Percentiles rank a stretch among this genome's conserved stretches.
phyloP scores from a whole-genome alignment of 2,888 invertebrate species.

The Ormyrus pomaceus region DNA sequence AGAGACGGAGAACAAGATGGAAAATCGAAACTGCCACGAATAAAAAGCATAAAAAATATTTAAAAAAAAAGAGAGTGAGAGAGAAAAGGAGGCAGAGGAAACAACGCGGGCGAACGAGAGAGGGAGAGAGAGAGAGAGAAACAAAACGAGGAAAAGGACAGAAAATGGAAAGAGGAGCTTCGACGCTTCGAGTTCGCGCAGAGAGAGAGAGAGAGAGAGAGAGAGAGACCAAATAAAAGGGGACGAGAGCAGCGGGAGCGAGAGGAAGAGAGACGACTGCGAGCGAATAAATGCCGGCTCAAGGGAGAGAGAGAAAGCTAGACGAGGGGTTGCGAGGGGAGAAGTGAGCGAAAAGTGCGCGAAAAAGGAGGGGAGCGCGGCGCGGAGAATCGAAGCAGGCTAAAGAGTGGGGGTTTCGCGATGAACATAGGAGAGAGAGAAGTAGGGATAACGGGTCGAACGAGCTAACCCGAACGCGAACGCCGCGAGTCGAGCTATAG shows the following conservation, averaged over 20 bases:
- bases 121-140: not conserved
- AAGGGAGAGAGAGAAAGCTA: conserved; percentile 16
- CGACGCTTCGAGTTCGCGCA: conserved; percentile 3
- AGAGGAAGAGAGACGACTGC: conserved; percentile 52
- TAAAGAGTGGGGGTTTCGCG: conserved; percentile 10
- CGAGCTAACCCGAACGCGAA: conserved; percentile 73
- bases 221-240: conserved; percentile 50
- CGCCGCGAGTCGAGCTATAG: conserved; percentile 58
- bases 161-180: conserved; percentile 35
- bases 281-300: not conserved
- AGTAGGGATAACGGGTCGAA: conserved; percentile 72
- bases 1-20: conserved; percentile 41
- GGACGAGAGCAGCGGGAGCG: conserved; percentile 8
- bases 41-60: conserved; percentile 27
- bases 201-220: conserved; percentile 55
- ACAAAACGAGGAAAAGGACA: conserved; percentile 41
- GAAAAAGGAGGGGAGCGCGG: conserved; percentile 12
- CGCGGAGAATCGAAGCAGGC: conserved; percentile 13
- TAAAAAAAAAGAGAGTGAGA: not conserved
- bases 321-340: conserved; percentile 47
- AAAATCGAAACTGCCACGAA: conserved; percentile 55
- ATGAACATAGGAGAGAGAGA: conserved; percentile 18
- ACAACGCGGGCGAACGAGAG: not conserved
- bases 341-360: conserved; percentile 62
- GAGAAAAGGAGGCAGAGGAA: not conserved